Base-by-base conservation (phyloP, 2,888 invertebrate genomes). In the Gastrophysa polygoni region DNA sequence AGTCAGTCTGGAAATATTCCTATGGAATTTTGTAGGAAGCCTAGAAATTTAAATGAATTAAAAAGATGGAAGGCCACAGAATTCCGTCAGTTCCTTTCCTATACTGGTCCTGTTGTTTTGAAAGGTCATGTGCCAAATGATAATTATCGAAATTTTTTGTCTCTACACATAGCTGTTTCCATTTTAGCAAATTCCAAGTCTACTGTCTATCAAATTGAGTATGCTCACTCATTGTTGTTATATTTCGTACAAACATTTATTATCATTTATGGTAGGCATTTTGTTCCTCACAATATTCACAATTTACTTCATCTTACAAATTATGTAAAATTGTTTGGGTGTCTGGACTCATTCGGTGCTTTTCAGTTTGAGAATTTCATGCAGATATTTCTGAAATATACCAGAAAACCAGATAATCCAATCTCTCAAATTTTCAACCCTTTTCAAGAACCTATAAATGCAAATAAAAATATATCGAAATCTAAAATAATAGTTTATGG, bases 81-180 rank as follows among this genome's bases (percentile, higher is more conserved):
- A 59, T 59, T 59, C 34, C 20, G 49, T 3, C 54, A 32, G 21
- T 60, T 60, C 43, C 20, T n/a, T n/a, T n/a, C n/a, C n/a, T n/a
- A n/a, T n/a, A n/a, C n/a, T n/a, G n/a, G n/a, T n/a, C 43, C 20
- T 43, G 28, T 52, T 57, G 38, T 51, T n/a, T 32, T 61, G n/a
- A 61, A 57, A 57, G 44, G 28, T 51, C 28, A 43, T 21, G 14
- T 55, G 44, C 17, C 24, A 3, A 32, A 11, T 32, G 32, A 32
- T 32, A 32, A 32, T 32, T 62, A 62, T 58, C 8, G 24, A 21
- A 52, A 62, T 58, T 62, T 62, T 43, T 43, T 59, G n/a, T 43
- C 46, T 16, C 46, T 63, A 11, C 58, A 59, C 47, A 47, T 38
- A 24, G 58, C 58, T n/a, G 29, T 61, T 29, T 47, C 55, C 44